Evolutionary conservation across 2,797 vertebrate species (phyloP).

Genomic region (Adelosebastes latens): DNA sequence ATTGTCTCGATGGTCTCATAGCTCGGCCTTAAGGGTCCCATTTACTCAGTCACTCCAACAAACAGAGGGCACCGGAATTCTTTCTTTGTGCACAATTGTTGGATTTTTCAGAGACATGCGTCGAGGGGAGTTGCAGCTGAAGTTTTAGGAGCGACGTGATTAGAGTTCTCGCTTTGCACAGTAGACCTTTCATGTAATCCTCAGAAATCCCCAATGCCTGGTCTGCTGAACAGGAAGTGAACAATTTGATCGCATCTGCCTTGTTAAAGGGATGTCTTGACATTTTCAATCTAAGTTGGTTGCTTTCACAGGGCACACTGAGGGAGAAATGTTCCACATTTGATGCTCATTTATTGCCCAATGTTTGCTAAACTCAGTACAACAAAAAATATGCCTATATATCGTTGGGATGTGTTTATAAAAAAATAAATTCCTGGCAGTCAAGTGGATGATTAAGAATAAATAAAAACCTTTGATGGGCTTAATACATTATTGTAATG

Average conservation of each 20-base stretch:
- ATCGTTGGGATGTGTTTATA: neutral
- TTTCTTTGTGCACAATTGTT: constrained; percentile 61
- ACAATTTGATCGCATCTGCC: constrained; percentile 49
- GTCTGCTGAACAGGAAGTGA: constrained; percentile 45
- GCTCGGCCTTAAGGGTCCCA: constrained; percentile 65
- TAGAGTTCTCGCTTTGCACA: constrained; percentile 45
- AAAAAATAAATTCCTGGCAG: neutral
- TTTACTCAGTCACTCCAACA: constrained; percentile 71
- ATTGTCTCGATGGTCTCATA: constrained; percentile 71
- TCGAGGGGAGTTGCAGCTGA: constrained; percentile 18
- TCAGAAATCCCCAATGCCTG: constrained; percentile 46
- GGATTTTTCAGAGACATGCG: constrained; percentile 44
- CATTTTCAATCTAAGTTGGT: constrained; percentile 44
- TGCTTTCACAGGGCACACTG: constrained; percentile 16
- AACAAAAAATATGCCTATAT: neutral
- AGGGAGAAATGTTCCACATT: constrained; percentile 14
- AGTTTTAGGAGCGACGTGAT: constrained; percentile 50
- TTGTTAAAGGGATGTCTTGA: constrained; percentile 62
- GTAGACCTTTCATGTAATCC: constrained; percentile 58
- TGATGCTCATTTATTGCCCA: neutral
- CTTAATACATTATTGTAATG: neutral
- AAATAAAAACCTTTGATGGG: neutral
- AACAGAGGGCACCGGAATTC: constrained; percentile 63
- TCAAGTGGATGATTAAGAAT: neutral
- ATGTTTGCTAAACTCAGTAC: neutral